phyloP scores from a whole-genome alignment of 2,797 vertebrate species.

The Spheniscus humboldti region DNA sequence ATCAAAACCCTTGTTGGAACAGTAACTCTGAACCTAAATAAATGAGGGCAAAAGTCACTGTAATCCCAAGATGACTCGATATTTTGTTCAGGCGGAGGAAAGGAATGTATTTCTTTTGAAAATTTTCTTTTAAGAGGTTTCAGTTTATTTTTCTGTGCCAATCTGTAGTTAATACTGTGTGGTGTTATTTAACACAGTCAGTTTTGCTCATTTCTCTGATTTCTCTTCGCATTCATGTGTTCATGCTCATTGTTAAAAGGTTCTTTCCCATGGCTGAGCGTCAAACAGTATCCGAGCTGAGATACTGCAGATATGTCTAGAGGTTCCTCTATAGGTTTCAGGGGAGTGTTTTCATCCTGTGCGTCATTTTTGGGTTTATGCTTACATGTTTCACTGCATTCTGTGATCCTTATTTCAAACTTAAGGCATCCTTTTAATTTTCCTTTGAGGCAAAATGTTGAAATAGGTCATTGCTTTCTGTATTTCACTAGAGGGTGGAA shows the following conservation, averaged over 20 bases:
- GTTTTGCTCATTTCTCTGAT: neutral
- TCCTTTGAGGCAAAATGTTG: neutral
- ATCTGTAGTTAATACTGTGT: neutral
- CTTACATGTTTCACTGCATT: neutral
- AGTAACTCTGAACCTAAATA: neutral
- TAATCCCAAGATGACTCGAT: neutral
- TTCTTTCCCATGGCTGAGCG: neutral
- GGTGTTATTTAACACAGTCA: neutral
- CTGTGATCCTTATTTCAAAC: neutral
- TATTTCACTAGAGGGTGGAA: neutral
- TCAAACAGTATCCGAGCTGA: neutral
- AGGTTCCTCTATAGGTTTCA: neutral
- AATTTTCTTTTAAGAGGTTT: neutral
- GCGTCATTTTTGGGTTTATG: neutral
- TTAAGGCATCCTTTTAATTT: neutral
- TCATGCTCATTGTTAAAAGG: neutral
- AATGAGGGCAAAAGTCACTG: neutral
- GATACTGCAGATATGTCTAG: neutral
- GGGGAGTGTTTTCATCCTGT: neutral
- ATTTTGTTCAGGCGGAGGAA: neutral
- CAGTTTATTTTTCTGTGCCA: conserved; percentile 31
- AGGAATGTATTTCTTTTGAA: neutral
- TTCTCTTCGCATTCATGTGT: neutral
- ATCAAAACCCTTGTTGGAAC: neutral
- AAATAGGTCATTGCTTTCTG: neutral